Evolutionary conservation across 2,113 vertebrate genomes (phyloP), one percentile per base, ranked within the genome.

Genomic region (Danio rerio): DNA sequence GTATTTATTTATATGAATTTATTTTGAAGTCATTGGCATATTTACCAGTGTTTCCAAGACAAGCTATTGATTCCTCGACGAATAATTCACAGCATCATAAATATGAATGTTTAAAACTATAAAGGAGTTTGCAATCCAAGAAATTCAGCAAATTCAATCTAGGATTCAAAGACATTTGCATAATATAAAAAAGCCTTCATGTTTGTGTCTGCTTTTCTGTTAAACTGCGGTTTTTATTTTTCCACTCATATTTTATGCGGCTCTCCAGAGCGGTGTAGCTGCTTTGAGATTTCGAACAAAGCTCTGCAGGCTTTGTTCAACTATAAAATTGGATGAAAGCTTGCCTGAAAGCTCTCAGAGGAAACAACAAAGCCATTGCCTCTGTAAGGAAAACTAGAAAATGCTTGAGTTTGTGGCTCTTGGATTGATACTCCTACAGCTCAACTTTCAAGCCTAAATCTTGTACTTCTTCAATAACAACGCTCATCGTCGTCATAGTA

Each of bases 321-420:
- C 81, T 85, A 74, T 85, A 82, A 85, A 85, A 85, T 80, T 63
- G 85, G 79, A 88, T 84, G 79, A 82, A 83, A 85, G 83, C 85
- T 84, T 31, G 20, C 49, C 55, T 76, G 71, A 71, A 81, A 81
- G 58, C 81, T 80, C 79, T 78, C 74, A 80, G 72, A 84, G 83
- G 73, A 69, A 76, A 78, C 78, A 68, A 75, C 75, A 84, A 82
- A 82, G 79, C 87, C 73, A 80, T 73, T 42, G 68, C 65, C 62
- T 59, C 70, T 69, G 68, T 63, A 72, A 55, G 63, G 74, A 71
- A 80, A 79, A 80, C 50, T 61, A 61, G 42, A 84, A 61, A 61
- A 73, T 31, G 79, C 69, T 52, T n/a, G 59, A 75, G 80, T 71
- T 62, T 74, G 72, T 68, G 84, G 61, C 65, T 43, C 7, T 62